Percentiles rank a stretch among this genome's conserved stretches.
Evolutionary conservation across 2,888 invertebrate species (phyloP).

Genomic region (Rhorus exstirpatorius): DNA sequence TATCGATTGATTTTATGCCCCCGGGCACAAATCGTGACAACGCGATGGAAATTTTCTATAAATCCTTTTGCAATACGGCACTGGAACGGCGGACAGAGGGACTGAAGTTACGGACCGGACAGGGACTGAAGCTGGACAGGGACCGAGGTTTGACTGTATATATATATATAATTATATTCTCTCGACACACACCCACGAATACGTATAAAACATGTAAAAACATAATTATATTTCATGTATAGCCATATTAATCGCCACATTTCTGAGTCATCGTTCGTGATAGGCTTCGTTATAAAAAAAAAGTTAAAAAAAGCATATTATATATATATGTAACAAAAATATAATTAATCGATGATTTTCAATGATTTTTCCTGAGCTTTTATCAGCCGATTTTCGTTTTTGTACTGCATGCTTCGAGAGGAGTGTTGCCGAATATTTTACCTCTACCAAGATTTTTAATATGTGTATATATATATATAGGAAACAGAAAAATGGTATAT

Average conservation of each 20-base stretch:
- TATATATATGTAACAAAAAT: constrained; percentile 34
- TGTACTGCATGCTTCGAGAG: constrained; percentile 44
- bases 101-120: too few relatives aligned
- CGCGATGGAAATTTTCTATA: too few relatives aligned
- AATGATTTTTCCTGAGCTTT: constrained; percentile 42
- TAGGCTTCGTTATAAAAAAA: constrained; percentile 37
- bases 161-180: too few relatives aligned
- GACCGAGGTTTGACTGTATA: too few relatives aligned
- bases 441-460: constrained; percentile 68
- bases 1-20: too few relatives aligned
- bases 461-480: constrained; percentile 55
- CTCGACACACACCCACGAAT: constrained; percentile 6
- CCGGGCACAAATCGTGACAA: too few relatives aligned
- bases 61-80: too few relatives aligned
- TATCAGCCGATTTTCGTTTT: constrained; percentile 37
- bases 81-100: too few relatives aligned
- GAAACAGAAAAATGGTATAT: constrained; percentile 28
- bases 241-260: constrained; percentile 55
- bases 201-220: neutral
- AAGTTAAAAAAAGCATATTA: constrained; percentile 11
- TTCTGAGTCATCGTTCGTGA: constrained; percentile 49
- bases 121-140: too few relatives aligned
- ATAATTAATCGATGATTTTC: constrained; percentile 26
- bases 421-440: constrained; percentile 68
- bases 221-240: constrained; percentile 48